These are phyloP conservation scores for Drosophila peninsularis DNA, from an alignment of 2,888 invertebrate genomes.

Conservation along the genomic window DNA sequence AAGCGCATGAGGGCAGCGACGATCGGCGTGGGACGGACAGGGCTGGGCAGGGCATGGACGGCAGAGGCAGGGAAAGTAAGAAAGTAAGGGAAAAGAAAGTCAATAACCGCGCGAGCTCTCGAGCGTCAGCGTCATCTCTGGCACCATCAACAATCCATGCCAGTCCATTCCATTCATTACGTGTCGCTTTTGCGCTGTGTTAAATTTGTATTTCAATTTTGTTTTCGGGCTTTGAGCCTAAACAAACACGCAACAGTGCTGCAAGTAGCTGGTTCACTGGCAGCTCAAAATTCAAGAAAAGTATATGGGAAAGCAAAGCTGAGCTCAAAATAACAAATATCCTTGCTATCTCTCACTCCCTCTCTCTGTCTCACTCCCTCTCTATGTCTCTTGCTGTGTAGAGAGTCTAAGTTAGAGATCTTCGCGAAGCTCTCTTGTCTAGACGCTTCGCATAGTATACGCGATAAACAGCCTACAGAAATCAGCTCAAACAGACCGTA, in stretches of 20 bases:
- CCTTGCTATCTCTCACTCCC: not conserved
- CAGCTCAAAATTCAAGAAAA: slow-evolving; percentile 4
- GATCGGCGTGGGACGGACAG: slow-evolving; percentile 16
- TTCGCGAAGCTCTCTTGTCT: not conserved
- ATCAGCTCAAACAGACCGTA: slow-evolving; percentile 71
- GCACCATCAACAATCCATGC: slow-evolving; percentile 1
- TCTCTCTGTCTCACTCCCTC: not conserved
- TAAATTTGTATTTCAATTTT: slow-evolving; percentile 17
- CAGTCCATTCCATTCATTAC: slow-evolving; percentile 9
- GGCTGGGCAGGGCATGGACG: not conserved
- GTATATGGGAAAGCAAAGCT: slow-evolving; percentile 36
- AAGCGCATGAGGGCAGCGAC: too few relatives aligned
- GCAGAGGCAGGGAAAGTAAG: not conserved
- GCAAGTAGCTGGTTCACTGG: slow-evolving; percentile 68
- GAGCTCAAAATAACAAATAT: slow-evolving; percentile 19
- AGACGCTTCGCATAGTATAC: not conserved
- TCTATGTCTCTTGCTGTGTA: too few relatives aligned
- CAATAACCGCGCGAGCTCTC: slow-evolving; percentile 63
- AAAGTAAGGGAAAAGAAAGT: slow-evolving; percentile 37
- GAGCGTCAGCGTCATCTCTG: slow-evolving; percentile 24
- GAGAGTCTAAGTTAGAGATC: not conserved
- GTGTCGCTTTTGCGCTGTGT: slow-evolving; percentile 36
- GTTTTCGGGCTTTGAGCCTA: slow-evolving; percentile 54
- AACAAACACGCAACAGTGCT: slow-evolving; percentile 67
- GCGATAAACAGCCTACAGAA: slow-evolving; percentile 13